Conservation (phyloP, 37 sponge, comb jelly and placozoan species). For the Eunapius fragilis region DNA sequence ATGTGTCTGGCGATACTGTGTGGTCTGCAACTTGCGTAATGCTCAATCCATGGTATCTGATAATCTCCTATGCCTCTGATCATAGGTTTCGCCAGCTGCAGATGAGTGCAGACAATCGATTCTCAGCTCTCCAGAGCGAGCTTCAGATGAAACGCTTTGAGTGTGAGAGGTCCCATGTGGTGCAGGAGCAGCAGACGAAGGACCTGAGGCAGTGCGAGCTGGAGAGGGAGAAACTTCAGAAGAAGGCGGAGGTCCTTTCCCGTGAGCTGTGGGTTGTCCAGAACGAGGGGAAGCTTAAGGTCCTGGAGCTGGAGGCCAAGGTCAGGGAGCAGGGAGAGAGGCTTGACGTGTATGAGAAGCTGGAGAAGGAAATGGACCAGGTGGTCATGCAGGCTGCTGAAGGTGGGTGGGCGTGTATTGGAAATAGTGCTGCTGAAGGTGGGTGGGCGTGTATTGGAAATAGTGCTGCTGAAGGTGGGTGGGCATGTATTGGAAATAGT, state of each 20-base stretch:
- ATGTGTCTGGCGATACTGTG: too few species aligned
- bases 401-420: slow-evolving; percentile 17
- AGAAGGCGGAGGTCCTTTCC: slow-evolving; percentile 61
- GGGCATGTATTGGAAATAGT: not conserved
- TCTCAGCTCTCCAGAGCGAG: slow-evolving; percentile 66
- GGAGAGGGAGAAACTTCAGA: slow-evolving; percentile 53
- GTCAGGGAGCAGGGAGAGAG: slow-evolving; percentile 29
- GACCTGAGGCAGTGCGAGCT: slow-evolving; percentile 56
- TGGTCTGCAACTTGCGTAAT: too few species aligned
- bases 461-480: too few species aligned
- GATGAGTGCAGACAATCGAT: slow-evolving; percentile 24
- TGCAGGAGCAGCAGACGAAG: slow-evolving; percentile 55
- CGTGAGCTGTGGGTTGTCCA: slow-evolving; percentile 39
- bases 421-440: not conserved
- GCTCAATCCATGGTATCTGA: too few species aligned
- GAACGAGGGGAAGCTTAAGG: slow-evolving; percentile 2
- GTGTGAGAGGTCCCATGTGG: slow-evolving; percentile 58
- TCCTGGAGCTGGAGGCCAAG: slow-evolving; percentile 54
- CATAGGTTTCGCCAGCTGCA: slow-evolving; percentile 69
- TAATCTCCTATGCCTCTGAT: not conserved
- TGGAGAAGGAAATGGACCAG: slow-evolving; percentile 89
- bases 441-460: not conserved
- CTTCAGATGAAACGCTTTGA: slow-evolving; percentile 73
- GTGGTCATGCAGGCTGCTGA: slow-evolving; percentile 90
- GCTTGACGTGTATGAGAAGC: slow-evolving; percentile 70